Base-by-base conservation (phyloP, 30 jellyfish, hydroid and myxozoan species). In the Mastigias papua region DNA sequence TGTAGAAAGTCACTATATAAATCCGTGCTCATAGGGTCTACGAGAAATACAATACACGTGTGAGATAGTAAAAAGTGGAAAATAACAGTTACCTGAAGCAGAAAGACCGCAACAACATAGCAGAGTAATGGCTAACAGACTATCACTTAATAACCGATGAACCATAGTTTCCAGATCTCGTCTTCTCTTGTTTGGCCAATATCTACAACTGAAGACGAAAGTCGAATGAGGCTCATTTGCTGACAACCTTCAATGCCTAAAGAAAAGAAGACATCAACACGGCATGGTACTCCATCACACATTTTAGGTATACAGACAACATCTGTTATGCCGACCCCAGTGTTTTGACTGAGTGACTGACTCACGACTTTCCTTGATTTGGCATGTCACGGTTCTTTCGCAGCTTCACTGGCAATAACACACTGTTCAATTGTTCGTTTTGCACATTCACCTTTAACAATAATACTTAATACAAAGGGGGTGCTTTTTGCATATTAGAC, bases 261-360 rank as follows among this genome's bases (percentile, higher is more conserved):
- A 10, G 67, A 54, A 2, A 54, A 7, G 46, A 63, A 63, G 15
- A 4, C 2, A 20, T 7, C 74, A n/a, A n/a, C n/a, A n/a, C n/a
- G n/a, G n/a, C n/a, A n/a, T n/a, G n/a, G n/a, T n/a, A 10, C 42
- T 63, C 46, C 26, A 17, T 11, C 74, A 63, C 74, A 63, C 8
- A 63, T 5, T 9, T 19, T 1, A n/a, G 23, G 74, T 23, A 2
- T n/a, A n/a, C 21, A 63, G 23, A 63, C 23, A 63, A 63, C 74
- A 63, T 63, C 74, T 63, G 74, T 63, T 63, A 15, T n/a, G 37
- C 5, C 74, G 35, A 63, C 74, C 23, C 27, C 9, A 54, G 54
- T 42, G 54, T 42, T 42, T 42, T 4, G 13, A 42, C 13, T n/a
- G n/a, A n/a, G n/a, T n/a, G n/a, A 15, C 54, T 42, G 54, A 4